Conservation (phyloP, 1,140 invertebrate species). For the Heliconius congener region DNA sequence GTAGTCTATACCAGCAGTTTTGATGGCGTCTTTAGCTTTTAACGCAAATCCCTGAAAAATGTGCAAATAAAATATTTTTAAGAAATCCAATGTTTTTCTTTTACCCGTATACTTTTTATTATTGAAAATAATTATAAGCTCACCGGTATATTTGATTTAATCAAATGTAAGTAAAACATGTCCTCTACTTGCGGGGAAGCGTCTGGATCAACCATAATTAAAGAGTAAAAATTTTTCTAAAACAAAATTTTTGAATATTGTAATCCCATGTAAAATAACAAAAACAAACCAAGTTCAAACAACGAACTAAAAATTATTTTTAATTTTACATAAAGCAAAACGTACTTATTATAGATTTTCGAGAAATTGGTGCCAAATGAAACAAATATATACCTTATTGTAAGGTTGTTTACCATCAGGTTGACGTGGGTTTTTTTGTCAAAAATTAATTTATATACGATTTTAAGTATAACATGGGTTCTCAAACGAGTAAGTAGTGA, state of each 20-base stretch:
- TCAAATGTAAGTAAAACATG: slow-evolving; percentile 69
- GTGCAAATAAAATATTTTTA: neutral
- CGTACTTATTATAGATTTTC: no score
- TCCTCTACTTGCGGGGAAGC: slow-evolving; percentile 66
- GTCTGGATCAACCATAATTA: slow-evolving; percentile 70
- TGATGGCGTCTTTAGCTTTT: slow-evolving; percentile 58
- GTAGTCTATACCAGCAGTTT: slow-evolving; percentile 67
- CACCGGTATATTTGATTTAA: slow-evolving; percentile 74
- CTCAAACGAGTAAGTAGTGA: no score
- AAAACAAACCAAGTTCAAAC: no score
- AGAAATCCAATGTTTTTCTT: neutral
- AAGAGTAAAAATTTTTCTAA: slow-evolving; percentile 74
- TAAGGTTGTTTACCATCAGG: no score
- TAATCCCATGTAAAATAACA: no score
- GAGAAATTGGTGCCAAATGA: no score
- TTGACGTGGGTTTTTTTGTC: no score
- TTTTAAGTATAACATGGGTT: no score
- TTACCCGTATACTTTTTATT: neutral
- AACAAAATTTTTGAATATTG: slow-evolving; percentile 33
- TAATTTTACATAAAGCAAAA: no score
- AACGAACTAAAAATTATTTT: no score
- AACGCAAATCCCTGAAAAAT: slow-evolving; percentile 61
- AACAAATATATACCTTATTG: no score
- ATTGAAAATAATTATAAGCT: slow-evolving; percentile 39
- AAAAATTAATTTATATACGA: no score